Base-by-base conservation (phyloP, 2,797 vertebrate genomes). In the Gila robusta region DNA sequence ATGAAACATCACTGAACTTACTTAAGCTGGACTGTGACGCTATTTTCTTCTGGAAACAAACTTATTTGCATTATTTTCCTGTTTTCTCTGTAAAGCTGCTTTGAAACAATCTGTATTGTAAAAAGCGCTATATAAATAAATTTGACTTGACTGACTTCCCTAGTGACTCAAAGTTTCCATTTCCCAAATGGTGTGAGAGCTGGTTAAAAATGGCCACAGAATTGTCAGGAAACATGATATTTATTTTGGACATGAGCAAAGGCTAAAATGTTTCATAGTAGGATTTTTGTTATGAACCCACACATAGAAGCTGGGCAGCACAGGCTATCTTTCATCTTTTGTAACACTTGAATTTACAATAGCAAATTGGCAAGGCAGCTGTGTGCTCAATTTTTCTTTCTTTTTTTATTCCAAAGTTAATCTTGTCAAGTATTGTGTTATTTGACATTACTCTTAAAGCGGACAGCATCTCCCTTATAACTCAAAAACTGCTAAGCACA, bases 111-210 rank as follows among this genome's bases (percentile, higher is more conserved):
- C 37, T 39, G 37, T 39, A 39, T 39, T 39, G 6, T 39, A 39
- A 39, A 39, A 39, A 39, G 37, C 37, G 37, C 37, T 39, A 39
- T 39, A 39, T 39, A 39, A 39, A 39, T 39, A 39, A 39, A 39
- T 39, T 39, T 37, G 37, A 37, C 37, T 37, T 39, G 6, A 39
- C 37, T 39, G 37, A 39, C 41, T 44, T 71, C 37, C 47, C 23
- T 67, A 35, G 19, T 69, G 47, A 70, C 49, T 84, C 73, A 84
- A 78, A 70, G 32, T 78, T 78, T 84, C 74, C 83, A 78, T 79
- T 70, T 84, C 14, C 17, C 5, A 71, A 78, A 85, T 21, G 21
- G 28, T 49, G 71, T 64, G 21, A 49, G 71, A 83, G 56, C 56
- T 17, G 66, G 37, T 23, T 67, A 69, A 41, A 79, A 67, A 71